Evolutionary conservation across 2,113 vertebrate species (phyloP), one percentile per base, ranked within the genome.

Genomic region (Myiopsitta monachus): DNA sequence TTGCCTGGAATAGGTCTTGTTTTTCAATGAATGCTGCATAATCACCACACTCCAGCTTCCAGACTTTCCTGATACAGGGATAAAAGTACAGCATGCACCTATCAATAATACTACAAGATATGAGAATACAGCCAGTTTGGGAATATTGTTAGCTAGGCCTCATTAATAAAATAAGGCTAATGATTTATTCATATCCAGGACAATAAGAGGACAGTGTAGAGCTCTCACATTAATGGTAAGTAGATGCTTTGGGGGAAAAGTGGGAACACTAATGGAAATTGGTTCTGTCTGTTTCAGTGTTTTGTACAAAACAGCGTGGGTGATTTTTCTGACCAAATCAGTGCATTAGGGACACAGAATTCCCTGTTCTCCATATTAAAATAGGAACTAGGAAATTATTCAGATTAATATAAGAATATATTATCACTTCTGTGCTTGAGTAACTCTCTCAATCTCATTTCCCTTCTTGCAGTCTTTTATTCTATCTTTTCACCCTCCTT

Each of bases 121-220:
- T 77, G 91, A 97, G 88, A 90, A 55, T 92, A 62, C 78, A 94
- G 67, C 31, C 87, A 96, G 81, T 96, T 96, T 96, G 95, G 95
- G 88, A 97, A 97, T 94, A 97, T 92, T 94, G 91, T 97, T 96
- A 97, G 95, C 96, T 95, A 95, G 81, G 64, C 77, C 93, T 98
- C 97, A 98, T 98, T 98, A 98, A 98, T 98, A 98, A 98, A 98
- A 97, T 97, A 98, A 95, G 95, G 57, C 92, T 92, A 95, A 98
- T 98, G 97, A 97, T 98, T 98, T 98, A 98, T 98, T 98, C 97
- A 98, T 98, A 95, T 92, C 94, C 90, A 94, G 97, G 97, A 98
- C 98, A 98, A 97, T 96, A 94, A 62, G 95, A 97, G 94, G 96
- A 98, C 97, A 96, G 95, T 94, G 73, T 49, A 83, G 96, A 94